A percentile compares a stretch with the other conserved stretches of the same genome.
These are phyloP conservation scores for Trachelus tabidus DNA, from an alignment of 2,888 invertebrate genomes.

Conservation along the genomic window DNA sequence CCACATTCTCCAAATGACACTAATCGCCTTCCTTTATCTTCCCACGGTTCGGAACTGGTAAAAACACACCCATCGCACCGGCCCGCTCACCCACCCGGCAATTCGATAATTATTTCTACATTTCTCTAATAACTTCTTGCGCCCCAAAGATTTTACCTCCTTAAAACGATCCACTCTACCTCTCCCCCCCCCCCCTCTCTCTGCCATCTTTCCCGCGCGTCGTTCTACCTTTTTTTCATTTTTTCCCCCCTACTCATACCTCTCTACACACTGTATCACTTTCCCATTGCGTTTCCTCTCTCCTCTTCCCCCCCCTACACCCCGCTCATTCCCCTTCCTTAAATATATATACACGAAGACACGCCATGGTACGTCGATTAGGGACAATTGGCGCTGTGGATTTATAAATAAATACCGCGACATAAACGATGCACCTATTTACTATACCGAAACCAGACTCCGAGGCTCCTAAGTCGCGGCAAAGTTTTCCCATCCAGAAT, in stretches of 20 bases:
- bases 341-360: background rate
- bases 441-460: background rate
- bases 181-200: too few relatives aligned
- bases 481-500: conserved; percentile 1
- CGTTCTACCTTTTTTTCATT: conserved; percentile 7
- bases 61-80: conserved; percentile 41
- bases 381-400: conserved; percentile 28
- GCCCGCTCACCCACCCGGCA: conserved; percentile 43
- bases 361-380: conserved; percentile 15
- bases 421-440: background rate
- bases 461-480: background rate
- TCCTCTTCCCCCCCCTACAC: background rate
- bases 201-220: conserved; percentile 25
- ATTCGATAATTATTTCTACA: conserved; percentile 63
- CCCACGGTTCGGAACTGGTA: conserved; percentile 61
- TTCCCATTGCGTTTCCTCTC: background rate
- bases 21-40: conserved; percentile 66
- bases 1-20: conserved; percentile 64
- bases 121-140: conserved; percentile 59
- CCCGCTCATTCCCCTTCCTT: background rate
- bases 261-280: background rate
- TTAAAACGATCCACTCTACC: conserved; percentile 16
- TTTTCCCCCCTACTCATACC: background rate
- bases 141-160: conserved; percentile 10
- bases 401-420: conserved; percentile 32